Base-by-base conservation (phyloP, 2,888 invertebrate genomes). In the Minunthozetes semirufus region DNA sequence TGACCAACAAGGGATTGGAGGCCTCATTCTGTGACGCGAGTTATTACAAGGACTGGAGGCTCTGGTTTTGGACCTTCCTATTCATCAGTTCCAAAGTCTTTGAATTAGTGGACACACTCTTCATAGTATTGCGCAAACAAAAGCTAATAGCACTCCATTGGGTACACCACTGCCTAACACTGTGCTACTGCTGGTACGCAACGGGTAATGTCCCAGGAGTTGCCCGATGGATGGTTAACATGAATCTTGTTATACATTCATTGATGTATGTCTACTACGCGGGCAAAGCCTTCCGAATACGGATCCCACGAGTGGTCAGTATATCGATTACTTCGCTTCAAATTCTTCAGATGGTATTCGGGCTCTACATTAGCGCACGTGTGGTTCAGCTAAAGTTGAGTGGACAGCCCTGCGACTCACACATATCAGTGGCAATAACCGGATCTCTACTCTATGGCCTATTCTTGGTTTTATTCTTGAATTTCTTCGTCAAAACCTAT, bases 221-320 rank as follows among this genome's bases (percentile, higher is more conserved):
- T 0, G 75, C 75, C 38, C 25, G 75, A 42, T 75, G 75, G 75
- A 75, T 75, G 75, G 75, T 75, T 19, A 53, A 53, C 71, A 75
- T 75, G 75, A 75, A 75, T 48, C 72, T 75, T 82, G 91, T 90
- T 81, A 93, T 94, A 74, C 93, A 93, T 84, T 88, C 89, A 77
- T 88, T 93, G 80, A 95, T 95, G 94, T 94, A 94, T 85, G 88
- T 90, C 5, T 94, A 94, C 85, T 95, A 91, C 84, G 92, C 92
- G n/a, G n/a, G n/a, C n/a, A n/a, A n/a, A n/a, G n/a, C n/a, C n/a
- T n/a, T n/a, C n/a, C n/a, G n/a, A n/a, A n/a, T n/a, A n/a, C n/a
- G 33, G 33, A 33, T 33, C 33, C 4, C 4, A 33, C 4, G 5
- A 33, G 33, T 33, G 33, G 9, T 33, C 33, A 33, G 33, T 33